Conservation (phyloP, 2,113 vertebrate species). For the Leiothrix lutea region DNA sequence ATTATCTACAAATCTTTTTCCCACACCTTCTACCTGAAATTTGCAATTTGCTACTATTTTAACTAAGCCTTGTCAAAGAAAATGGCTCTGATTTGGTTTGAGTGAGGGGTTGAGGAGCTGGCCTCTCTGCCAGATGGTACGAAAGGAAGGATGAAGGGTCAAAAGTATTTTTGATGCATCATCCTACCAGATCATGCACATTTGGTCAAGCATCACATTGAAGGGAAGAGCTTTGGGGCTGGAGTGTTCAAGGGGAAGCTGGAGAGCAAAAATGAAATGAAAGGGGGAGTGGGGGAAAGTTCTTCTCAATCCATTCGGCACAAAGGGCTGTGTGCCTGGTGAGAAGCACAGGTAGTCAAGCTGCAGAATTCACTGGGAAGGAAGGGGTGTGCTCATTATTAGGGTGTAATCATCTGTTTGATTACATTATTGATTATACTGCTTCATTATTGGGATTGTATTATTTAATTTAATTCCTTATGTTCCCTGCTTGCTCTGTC, state of each 20-base stretch:
- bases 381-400: background rate
- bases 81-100: background rate
- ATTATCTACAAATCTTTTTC: too few relatives aligned
- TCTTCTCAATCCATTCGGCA: background rate
- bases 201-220: rapidly evolving
- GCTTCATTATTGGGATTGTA: background rate
- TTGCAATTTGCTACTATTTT: background rate
- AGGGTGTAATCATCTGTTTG: background rate
- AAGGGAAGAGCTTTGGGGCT: background rate
- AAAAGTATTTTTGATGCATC: background rate
- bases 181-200: rapidly evolving
- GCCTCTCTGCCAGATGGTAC: background rate
- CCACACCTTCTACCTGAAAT: background rate
- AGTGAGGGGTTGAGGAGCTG: background rate
- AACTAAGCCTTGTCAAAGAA: background rate
- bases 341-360: background rate
- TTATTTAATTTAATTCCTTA: background rate
- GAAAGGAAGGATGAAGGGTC: background rate
- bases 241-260: background rate
- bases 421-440: background rate
- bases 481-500: background rate
- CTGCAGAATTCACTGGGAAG: background rate
- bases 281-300: rapidly evolving
- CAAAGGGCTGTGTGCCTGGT: background rate
- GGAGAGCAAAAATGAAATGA: background rate